Evolutionary conservation across 2,797 vertebrate genomes (phyloP), one percentile per base, ranked within the genome.

Genomic region (Halcyon badia): DNA sequence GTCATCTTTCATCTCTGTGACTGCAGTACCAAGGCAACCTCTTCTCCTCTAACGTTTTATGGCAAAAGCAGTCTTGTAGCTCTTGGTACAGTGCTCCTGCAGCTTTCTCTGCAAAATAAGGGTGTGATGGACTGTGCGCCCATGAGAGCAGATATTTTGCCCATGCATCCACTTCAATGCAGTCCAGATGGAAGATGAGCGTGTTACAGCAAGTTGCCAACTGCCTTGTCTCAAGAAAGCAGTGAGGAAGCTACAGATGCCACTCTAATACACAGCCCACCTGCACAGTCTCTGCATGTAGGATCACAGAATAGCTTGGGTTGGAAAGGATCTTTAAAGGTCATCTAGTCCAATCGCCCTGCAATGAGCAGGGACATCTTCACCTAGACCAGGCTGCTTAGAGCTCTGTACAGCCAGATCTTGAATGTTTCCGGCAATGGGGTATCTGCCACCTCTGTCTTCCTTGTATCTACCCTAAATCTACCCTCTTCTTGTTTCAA

Each of bases 351-450:
- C 41, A 73, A 41, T 0, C 1, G 3, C 6, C 1, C 33, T 65
- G 35, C n/a, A 20, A 8, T 2, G 0, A 31, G 21, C 37, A 80
- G 14, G 4, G 15, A 11, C 16, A 42, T 28, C 57, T 61, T 75
- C 35, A 56, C 16, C 35, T 14, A 33, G 2, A 28, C 26, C n/a
- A 65, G 41, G 57, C 3, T 51, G 25, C 46, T 79, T 57, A 28
- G 6, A 61, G 66, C 14, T 25, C 14, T 0, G 0, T 46, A 37
- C 51, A 79, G 9, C 14, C 26, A 70, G 41, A n/a, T 25, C 20
- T 21, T 25, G 15, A 76, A 76, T 0, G 0, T 4, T 61, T 73
- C 10, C 33, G 76, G 5, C 0, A 10, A 68, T 5, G 4, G 3
- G 19, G 13, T 28, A 44, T 16, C 4, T 2, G 46, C 8, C 52